A percentile compares a stretch with the other conserved stretches of the same genome.
phyloP scores from a whole-genome alignment of 2,888 invertebrate genomes.

The Drosophila subquinaria region DNA sequence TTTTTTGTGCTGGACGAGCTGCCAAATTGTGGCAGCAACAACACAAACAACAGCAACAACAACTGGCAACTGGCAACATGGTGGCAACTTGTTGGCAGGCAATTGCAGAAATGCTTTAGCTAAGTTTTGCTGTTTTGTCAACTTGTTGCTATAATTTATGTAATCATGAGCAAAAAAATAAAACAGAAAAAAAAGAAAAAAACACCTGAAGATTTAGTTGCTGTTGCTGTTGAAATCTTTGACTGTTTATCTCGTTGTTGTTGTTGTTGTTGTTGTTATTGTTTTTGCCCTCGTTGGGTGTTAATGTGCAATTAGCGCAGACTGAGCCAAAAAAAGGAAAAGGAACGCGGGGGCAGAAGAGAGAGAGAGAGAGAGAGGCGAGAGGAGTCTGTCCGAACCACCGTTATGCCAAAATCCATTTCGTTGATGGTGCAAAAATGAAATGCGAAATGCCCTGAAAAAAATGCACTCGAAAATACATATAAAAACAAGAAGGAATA shows the following conservation, averaged over 20 bases:
- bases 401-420: slow-evolving; percentile 36
- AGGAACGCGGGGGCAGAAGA: not conserved
- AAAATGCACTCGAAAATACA: slow-evolving; percentile 2
- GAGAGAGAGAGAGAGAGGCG: not conserved
- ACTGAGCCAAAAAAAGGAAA: slow-evolving; percentile 1
- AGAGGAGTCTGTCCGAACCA: slow-evolving; percentile 16
- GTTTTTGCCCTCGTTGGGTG: slow-evolving; percentile 43
- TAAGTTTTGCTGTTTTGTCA: slow-evolving; percentile 54
- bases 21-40: slow-evolving; percentile 23
- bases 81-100: slow-evolving; percentile 15
- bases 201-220: slow-evolving; percentile 58
- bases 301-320: slow-evolving; percentile 71
- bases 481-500: slow-evolving; percentile 11
- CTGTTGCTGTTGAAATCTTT: slow-evolving; percentile 57
- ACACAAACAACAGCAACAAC: not conserved
- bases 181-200: slow-evolving; percentile 10
- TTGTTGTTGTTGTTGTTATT: slow-evolving; percentile 20
- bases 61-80: slow-evolving; percentile 20
- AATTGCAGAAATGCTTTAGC: slow-evolving; percentile 24
- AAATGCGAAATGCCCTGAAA: slow-evolving; percentile 51
- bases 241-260: slow-evolving; percentile 9
- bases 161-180: slow-evolving; percentile 55
- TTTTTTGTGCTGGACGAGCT: slow-evolving; percentile 3
- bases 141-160: slow-evolving; percentile 65
- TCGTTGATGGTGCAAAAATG: slow-evolving; percentile 45